Conservation (phyloP, 2,797 vertebrate species). For the Sebastolobus alascanus region DNA sequence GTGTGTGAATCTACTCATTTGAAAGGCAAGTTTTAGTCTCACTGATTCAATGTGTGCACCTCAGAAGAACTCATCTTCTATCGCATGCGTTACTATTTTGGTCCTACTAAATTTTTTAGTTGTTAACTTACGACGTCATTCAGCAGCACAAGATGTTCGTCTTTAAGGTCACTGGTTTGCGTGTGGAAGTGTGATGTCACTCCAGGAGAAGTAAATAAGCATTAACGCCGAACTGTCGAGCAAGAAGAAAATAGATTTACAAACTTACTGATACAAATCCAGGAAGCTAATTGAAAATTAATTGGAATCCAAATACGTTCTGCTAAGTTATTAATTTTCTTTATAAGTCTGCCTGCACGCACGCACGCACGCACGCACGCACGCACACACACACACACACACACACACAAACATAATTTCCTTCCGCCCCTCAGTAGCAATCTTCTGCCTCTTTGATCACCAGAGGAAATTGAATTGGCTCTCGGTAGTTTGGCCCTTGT, state of each 20-base stretch:
- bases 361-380: not conserved
- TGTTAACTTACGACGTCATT: not conserved
- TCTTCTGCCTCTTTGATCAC: conserved; percentile 51
- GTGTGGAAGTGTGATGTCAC: not conserved
- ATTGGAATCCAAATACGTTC: conserved; percentile 49
- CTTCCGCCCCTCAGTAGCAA: conserved; percentile 42
- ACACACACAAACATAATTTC: conserved; percentile 37
- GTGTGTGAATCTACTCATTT: not conserved
- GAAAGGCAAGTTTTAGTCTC: not conserved
- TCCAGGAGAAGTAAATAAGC: not conserved
- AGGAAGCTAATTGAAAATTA: conserved; percentile 46
- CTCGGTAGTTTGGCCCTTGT: conserved; percentile 25
- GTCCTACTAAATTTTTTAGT: not conserved
- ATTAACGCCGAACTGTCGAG: not conserved
- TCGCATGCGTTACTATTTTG: not conserved
- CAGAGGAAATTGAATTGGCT: conserved; percentile 63
- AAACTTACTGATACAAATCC: conserved; percentile 21
- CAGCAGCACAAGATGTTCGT: not conserved
- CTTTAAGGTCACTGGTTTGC: not conserved
- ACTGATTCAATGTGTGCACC: not conserved
- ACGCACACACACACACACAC: not conserved
- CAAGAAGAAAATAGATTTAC: conserved; percentile 22
- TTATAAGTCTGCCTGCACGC: not conserved
- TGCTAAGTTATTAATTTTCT: conserved; percentile 38
- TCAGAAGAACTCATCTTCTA: not conserved